Percentiles rank a stretch among this genome's conserved stretches.
These are phyloP conservation scores for Todus mexicanus DNA, from an alignment of 2,797 vertebrate genomes.

Conservation along the genomic window DNA sequence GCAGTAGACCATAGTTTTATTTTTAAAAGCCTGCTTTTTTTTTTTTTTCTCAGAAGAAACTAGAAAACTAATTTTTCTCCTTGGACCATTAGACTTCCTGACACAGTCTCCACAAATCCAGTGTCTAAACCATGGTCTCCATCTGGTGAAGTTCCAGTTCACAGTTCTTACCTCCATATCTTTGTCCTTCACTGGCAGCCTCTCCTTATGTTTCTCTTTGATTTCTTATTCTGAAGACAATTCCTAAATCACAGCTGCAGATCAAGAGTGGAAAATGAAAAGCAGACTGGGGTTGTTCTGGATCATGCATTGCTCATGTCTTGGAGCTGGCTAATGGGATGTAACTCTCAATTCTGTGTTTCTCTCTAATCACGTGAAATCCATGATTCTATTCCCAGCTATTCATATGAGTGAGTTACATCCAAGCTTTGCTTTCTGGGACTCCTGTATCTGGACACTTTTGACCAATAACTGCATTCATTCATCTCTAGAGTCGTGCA, in stretches of 20 bases:
- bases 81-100: neutral
- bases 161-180: constrained; percentile 12
- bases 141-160: constrained; percentile 50
- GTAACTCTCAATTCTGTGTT: neutral
- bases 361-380: neutral
- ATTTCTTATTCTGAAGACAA: neutral
- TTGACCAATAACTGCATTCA: neutral
- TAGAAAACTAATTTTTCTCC: neutral
- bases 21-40: neutral
- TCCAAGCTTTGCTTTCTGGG: neutral
- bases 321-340: neutral
- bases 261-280: neutral
- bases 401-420: neutral
- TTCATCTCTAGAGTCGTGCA: constrained; percentile 12
- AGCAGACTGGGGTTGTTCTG: neutral
- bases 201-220: constrained; percentile 35
- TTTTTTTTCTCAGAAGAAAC: neutral
- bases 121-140: neutral
- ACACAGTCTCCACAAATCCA: neutral
- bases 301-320: neutral
- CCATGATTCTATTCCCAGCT: neutral
- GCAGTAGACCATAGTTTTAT: neutral
- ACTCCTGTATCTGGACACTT: neutral
- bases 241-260: neutral
- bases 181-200: constrained; percentile 22